Conservation (phyloP, 2,888 invertebrate genomes). For the Pediacus dermestoides region DNA sequence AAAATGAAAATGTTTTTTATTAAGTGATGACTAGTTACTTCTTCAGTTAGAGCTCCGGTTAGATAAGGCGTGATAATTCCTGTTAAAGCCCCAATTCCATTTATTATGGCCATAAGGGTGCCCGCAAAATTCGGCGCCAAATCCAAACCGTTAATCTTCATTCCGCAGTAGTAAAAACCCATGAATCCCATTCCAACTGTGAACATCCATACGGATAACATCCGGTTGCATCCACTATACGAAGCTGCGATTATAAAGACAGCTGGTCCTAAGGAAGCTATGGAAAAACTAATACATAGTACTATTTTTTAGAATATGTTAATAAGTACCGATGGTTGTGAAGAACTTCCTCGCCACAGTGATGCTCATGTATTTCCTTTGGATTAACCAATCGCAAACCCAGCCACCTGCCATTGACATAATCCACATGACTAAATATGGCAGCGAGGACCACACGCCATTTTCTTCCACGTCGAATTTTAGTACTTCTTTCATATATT, state of each 20-base stretch:
- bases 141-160: constrained; percentile 62
- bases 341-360: constrained; percentile 61
- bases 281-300: constrained; percentile 16
- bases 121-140: constrained; percentile 61
- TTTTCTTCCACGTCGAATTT: constrained; percentile 64
- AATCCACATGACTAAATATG: constrained; percentile 66
- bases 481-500: constrained; percentile 66
- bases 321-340: constrained; percentile 62
- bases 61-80: constrained; percentile 60
- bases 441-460: constrained; percentile 60
- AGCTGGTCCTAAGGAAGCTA: constrained; percentile 61
- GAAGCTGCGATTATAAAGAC: constrained; percentile 60
- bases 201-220: constrained; percentile 54
- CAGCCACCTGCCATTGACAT: constrained; percentile 62
- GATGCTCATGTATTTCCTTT: constrained; percentile 55
- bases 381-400: constrained; percentile 66
- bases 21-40: constrained; percentile 51
- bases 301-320: background rate
- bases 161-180: constrained; percentile 64
- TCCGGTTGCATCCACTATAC: constrained; percentile 58
- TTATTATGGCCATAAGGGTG: constrained; percentile 59
- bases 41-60: constrained; percentile 57
- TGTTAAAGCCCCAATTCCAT: constrained; percentile 58
- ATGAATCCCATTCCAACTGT: constrained; percentile 62
- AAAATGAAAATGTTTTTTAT: constrained; percentile 12